Conservation (phyloP, 1,140 invertebrate species). For the Paraescarpia echinospica region DNA sequence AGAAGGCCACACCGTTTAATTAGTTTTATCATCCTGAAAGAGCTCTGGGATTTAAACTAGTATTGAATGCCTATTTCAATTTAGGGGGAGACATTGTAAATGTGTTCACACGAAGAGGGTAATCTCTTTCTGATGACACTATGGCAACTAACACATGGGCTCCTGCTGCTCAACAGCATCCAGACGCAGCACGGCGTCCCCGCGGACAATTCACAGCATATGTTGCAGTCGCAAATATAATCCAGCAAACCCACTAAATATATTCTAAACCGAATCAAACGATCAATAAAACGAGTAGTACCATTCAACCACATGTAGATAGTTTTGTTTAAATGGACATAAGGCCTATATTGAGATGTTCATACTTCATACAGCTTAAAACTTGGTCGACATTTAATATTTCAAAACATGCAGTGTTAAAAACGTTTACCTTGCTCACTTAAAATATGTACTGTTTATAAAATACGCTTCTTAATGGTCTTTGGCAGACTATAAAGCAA, state of each 20-base stretch:
- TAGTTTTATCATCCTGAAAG: conserved; percentile 1
- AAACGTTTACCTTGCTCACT: neutral
- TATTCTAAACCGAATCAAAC: too few species aligned
- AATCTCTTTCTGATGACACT: conserved; percentile 5
- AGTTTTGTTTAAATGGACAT: too few species aligned
- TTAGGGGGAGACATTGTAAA: neutral
- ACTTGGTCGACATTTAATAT: too few species aligned
- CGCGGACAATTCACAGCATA: neutral
- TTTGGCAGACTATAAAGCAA: neutral
- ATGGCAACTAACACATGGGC: neutral
- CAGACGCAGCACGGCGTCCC: neutral
- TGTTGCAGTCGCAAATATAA: neutral
- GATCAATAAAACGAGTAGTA: too few species aligned
- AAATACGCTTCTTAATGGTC: neutral
- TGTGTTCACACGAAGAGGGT: neutral
- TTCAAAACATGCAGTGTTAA: neutral
- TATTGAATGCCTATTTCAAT: neutral
- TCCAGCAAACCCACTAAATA: neutral
- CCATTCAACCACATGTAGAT: too few species aligned
- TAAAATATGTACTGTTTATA: neutral
- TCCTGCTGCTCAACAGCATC: neutral
- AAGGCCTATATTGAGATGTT: too few species aligned
- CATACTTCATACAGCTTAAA: too few species aligned
- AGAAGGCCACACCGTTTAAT: neutral
- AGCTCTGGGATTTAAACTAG: neutral